Evolutionary conservation across 92 coral and sea anemone genomes (phyloP).

Genomic region (Blastomussa wellsi): DNA sequence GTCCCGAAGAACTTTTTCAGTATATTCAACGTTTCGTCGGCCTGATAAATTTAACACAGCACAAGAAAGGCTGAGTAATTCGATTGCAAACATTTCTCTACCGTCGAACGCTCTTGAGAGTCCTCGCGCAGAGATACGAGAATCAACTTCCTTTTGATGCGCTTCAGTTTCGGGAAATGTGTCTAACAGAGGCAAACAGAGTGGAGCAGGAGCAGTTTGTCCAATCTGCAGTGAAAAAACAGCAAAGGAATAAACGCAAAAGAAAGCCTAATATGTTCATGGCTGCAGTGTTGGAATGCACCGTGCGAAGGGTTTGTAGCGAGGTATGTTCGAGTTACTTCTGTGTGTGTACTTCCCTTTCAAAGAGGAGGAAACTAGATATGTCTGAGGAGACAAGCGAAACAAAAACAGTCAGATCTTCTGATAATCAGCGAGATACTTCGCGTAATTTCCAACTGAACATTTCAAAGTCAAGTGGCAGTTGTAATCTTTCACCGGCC

Average conservation of each 20-base stretch:
- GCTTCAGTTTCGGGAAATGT: slow-evolving; percentile 46
- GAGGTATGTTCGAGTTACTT: slow-evolving; percentile 61
- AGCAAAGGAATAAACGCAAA: slow-evolving; percentile 86
- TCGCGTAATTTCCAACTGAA: not conserved
- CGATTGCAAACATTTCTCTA: not conserved
- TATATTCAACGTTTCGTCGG: too few relatives aligned
- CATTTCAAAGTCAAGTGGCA: slow-evolving; percentile 10
- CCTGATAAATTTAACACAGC: too few relatives aligned
- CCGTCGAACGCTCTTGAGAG: not conserved
- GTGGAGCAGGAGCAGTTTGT: slow-evolving; percentile 75
- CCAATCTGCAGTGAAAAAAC: slow-evolving; percentile 82
- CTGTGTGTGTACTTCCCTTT: slow-evolving; percentile 23
- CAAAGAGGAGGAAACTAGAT: slow-evolving; percentile 24
- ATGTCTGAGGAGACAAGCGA: not conserved
- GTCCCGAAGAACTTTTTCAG: not conserved
- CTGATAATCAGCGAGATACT: not conserved
- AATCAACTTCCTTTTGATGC: slow-evolving; percentile 6
- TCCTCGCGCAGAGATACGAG: not conserved
- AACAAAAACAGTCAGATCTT: not conserved
- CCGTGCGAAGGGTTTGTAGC: slow-evolving; percentile 88
- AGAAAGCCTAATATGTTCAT: slow-evolving; percentile 95
- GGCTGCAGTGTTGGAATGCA: slow-evolving; percentile 85
- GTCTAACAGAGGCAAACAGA: slow-evolving; percentile 64
- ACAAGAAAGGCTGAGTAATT: not conserved
- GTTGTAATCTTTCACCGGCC: not conserved